A percentile compares a stretch with the other conserved stretches of the same genome.
These are phyloP conservation scores for Penaeus japonicus DNA, from an alignment of 1,140 invertebrate species.

Conservation along the genomic window DNA sequence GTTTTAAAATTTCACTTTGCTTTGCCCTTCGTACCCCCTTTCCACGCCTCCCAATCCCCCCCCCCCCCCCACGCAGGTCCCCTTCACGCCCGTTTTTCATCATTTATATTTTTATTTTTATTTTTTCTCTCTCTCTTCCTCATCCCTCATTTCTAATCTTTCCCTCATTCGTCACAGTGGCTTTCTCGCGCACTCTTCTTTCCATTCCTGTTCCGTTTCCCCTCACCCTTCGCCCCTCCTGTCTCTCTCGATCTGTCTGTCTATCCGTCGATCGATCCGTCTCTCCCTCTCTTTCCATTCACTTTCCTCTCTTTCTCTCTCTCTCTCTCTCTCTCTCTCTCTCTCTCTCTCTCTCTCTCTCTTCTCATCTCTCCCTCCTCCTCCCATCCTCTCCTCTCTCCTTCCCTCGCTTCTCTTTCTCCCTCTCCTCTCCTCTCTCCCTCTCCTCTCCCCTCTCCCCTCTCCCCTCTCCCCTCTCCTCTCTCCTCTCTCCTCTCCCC, in stretches of 20 bases:
- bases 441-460: neutral
- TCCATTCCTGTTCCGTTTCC: neutral
- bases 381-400: neutral
- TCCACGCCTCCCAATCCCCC: neutral
- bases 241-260: neutral
- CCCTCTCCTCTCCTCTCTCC: neutral
- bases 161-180: neutral
- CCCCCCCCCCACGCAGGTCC: neutral
- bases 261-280: neutral
- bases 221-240: neutral
- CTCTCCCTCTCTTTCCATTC: neutral
- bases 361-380: too few species aligned
- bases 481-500: neutral
- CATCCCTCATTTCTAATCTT: neutral
- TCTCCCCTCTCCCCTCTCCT: neutral
- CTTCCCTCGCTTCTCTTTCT: neutral
- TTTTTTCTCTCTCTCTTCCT: neutral
- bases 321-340: neutral
- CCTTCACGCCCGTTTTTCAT: neutral
- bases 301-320: neutral
- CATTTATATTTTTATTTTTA: neutral
- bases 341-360: neutral
- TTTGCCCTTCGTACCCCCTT: too few species aligned
- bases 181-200: neutral
- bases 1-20: too few species aligned